Base-by-base conservation (phyloP, 2,888 invertebrate genomes). In the Drosophila kuntzei region DNA sequence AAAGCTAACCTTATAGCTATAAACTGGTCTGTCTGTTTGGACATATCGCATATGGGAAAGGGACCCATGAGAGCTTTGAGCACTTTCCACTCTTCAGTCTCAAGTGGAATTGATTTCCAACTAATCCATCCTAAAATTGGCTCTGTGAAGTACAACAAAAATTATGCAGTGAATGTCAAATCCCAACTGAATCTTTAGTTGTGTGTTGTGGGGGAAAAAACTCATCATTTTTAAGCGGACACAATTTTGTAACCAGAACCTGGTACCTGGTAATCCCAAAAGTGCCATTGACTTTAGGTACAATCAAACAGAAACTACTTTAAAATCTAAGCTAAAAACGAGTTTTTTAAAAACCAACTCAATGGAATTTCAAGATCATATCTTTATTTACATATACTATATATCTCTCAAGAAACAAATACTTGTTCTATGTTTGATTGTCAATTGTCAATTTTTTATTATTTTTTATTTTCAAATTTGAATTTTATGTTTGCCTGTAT, bases 291-390 rank as follows among this genome's bases (percentile, higher is more conserved):
- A 68, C 50, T 71, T 79, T 66, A 66, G 60, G 69, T 74, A 68
- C 74, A 77, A 80, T 78, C 75, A 78, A 71, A 77, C 78, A 72
- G 73, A 71, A 87, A 89, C 90, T 89, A 89, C 87, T 89, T 89
- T 70, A 70, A 77, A 64, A 44, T 46, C 55, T 68, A 75, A 72
- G 66, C 58, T 36, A 46, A 54, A 64, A 69, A 22, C 63, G 63
- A 65, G 78, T 68, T 71, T 77, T 80, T 11, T 53, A 66, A 59
- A 68, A 80, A 71, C 64, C 47, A 67, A 44, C 63, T 66, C 61
- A 53, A 67, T 54, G 46, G 59, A 82, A 76, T 79, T 71, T 79
- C 44, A 70, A 77, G 70, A 61, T 63, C 63, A 61, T 74, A 63
- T 66, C 36, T 68, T 58, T 65, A 60, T 51, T 54, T 36, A 60